Base-by-base conservation (phyloP, 2,888 invertebrate species). In the Sphaeridia pumilis region DNA sequence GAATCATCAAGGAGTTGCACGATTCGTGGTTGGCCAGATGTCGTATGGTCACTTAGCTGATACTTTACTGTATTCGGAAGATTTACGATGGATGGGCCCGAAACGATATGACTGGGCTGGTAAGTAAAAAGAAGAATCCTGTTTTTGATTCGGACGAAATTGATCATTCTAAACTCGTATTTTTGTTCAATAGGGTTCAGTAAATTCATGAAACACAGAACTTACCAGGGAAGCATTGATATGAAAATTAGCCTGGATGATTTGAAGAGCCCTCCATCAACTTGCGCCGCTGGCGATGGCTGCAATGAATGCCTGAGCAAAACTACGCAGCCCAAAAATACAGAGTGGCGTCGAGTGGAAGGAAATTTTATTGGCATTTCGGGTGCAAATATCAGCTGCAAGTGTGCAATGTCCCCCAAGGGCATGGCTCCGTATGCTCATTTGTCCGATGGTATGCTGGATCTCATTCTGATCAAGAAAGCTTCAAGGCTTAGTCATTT, bases 1-100 rank as follows among this genome's bases (percentile, higher is more conserved):
- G n/a, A 62, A 57, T 57, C 56, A 62, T 54, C 56, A 56, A 7
- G 62, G 63, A 25, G 58, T 65, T 42, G 54, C 49, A 21, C 38
- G 62, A 27, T 65, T 65, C 31, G 62, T 65, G 20, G 62, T 63
- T 27, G 63, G 63, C 20, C 65, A 65, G 52, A 74, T 87, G 57
- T 84, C 84, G 56, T 89, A 88, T 69, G 89, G 89, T 1, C 89
- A 84, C 71, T 76, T 88, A 65, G 89, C 88, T 2, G 87, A 89
- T 70, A 80, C 85, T 34, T 77, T 87, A 22, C 75, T 78, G 55
- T 82, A 84, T 65, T 87, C 87, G 67, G 87, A 88, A 66, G 78
- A 79, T 56, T 80, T 83, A 65, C 75, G 88, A 42, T 87, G 86
- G 83, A 82, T 89, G 82, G 89, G 89, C 35, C 87, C 88, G 17